These are phyloP conservation scores for Heptranchias perlo DNA, from an alignment of 2,113 vertebrate species.

Conservation along the genomic window DNA sequence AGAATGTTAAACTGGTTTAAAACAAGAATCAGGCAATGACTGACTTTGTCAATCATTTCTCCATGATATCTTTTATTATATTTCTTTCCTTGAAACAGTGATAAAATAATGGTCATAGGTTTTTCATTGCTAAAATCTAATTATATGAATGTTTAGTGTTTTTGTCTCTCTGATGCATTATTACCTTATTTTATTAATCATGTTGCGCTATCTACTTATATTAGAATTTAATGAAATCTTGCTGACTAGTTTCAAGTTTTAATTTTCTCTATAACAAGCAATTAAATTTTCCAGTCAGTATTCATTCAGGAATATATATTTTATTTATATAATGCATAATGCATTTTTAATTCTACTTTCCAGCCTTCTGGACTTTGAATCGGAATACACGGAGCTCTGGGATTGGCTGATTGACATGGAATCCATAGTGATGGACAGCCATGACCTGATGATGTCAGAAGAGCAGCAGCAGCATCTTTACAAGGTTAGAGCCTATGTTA, in stretches of 20 bases:
- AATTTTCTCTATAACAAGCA: slow-evolving; percentile 35
- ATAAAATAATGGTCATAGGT: not conserved
- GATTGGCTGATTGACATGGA: slow-evolving; percentile 99
- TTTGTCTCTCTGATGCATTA: not conserved
- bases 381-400: slow-evolving; percentile 92
- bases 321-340: slow-evolving; percentile 65
- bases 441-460: slow-evolving; percentile 96
- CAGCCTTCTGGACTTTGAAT: slow-evolving; percentile 92
- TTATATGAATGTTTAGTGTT: not conserved
- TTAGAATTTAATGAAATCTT: slow-evolving; percentile 14
- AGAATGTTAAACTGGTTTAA: not conserved
- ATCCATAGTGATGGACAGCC: slow-evolving; percentile 88
- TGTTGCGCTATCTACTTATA: slow-evolving; percentile 2
- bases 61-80: not conserved
- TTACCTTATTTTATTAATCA: slow-evolving; percentile 30
- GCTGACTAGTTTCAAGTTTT: slow-evolving; percentile 22
- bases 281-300: slow-evolving; percentile 15
- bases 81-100: not conserved
- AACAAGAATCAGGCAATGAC: not conserved
- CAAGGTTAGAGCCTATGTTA: slow-evolving; percentile 74
- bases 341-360: slow-evolving; percentile 56
- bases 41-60: not conserved
- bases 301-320: slow-evolving; percentile 36
- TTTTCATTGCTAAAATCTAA: not conserved
- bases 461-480: slow-evolving; percentile 92